phyloP scores from a whole-genome alignment of 2,797 vertebrate species.

The Sebastes variabilis region DNA sequence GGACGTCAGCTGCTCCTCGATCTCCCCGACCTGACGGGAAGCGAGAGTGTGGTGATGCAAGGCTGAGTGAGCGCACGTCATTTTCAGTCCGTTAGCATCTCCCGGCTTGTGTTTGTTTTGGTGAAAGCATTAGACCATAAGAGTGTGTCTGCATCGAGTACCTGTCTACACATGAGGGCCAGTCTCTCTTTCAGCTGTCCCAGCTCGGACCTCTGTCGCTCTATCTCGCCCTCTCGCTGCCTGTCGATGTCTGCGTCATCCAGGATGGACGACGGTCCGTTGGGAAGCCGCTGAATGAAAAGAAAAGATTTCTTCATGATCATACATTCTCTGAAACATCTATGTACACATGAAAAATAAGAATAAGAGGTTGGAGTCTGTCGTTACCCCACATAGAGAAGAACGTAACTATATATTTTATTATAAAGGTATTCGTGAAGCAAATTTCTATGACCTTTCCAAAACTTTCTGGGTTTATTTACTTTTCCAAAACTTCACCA shows the following conservation, averaged over 20 bases:
- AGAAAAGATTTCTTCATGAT: background rate
- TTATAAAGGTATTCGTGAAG: too few relatives aligned
- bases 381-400: too few relatives aligned
- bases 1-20: slow-evolving; percentile 91
- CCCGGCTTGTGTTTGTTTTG: background rate
- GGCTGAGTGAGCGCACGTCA: background rate
- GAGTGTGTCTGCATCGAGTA: slow-evolving; percentile 33
- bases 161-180: slow-evolving; percentile 91
- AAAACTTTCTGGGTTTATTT: too few relatives aligned
- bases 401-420: too few relatives aligned
- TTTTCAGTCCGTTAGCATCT: background rate
- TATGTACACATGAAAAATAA: background rate
- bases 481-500: too few relatives aligned
- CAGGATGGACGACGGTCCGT: slow-evolving; percentile 82
- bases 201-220: slow-evolving; percentile 88
- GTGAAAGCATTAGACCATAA: background rate
- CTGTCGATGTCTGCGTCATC: slow-evolving; percentile 82
- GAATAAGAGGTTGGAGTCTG: background rate
- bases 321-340: background rate
- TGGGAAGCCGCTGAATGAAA: slow-evolving; percentile 76
- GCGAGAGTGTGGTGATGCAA: background rate
- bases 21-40: slow-evolving; percentile 87
- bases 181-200: slow-evolving; percentile 91
- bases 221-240: slow-evolving; percentile 86
- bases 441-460: too few relatives aligned